Percentiles rank a stretch among this genome's conserved stretches.
Evolutionary conservation across 2,113 vertebrate genomes (phyloP).

Genomic region (Nestor notabilis): DNA sequence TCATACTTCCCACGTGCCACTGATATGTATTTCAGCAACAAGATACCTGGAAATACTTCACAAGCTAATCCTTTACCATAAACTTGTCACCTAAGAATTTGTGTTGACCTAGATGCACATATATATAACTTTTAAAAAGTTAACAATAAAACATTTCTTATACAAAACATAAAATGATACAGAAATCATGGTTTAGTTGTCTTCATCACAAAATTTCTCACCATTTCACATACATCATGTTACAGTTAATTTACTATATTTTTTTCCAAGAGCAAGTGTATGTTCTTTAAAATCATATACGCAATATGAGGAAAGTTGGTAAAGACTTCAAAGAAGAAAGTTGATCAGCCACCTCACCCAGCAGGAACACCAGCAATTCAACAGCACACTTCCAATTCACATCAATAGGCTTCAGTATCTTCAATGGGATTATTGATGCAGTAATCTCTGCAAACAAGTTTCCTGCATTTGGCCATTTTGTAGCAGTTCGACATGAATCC

Average conservation of each 20-base stretch:
- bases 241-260: background rate
- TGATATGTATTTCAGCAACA: background rate
- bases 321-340: background rate
- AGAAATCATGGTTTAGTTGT: background rate
- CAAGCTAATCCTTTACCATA: background rate
- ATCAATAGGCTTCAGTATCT: background rate
- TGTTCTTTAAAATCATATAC: background rate
- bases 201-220: background rate
- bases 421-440: background rate
- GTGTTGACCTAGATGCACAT: background rate
- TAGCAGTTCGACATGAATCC: background rate
- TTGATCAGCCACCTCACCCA: background rate
- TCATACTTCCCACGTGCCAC: background rate
- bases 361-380: background rate
- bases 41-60: background rate
- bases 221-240: background rate
- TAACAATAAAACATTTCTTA: background rate
- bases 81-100: background rate
- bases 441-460: slow-evolving; percentile 12
- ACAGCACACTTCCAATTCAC: background rate
- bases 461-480: background rate
- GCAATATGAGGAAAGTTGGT: background rate
- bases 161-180: background rate
- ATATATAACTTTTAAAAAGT: background rate
- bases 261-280: background rate